Evolutionary conservation across 92 coral and sea anemone species (phyloP).

Genomic region (Pocillopora meandrina): DNA sequence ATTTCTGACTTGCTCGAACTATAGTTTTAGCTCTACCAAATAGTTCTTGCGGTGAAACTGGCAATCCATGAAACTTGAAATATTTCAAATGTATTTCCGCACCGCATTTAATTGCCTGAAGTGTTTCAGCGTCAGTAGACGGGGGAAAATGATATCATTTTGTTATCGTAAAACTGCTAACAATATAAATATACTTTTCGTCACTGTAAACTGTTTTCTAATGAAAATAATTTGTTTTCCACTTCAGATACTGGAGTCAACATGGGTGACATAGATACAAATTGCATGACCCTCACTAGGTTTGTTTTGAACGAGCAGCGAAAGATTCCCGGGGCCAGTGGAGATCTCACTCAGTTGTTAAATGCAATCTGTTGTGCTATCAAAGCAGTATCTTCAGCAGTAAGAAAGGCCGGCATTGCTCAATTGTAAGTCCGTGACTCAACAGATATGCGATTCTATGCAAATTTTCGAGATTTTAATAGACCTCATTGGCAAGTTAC

Average conservation of each 20-base stretch:
- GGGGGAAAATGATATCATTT: too few relatives aligned
- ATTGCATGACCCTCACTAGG: conserved; percentile 90
- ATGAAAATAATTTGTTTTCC: not conserved
- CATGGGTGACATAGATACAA: conserved; percentile 70
- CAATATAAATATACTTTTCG: too few relatives aligned
- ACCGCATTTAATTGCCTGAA: too few relatives aligned
- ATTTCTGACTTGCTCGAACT: too few relatives aligned
- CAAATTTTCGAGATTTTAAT: not conserved
- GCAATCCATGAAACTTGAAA: too few relatives aligned
- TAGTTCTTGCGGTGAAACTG: too few relatives aligned
- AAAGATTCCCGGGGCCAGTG: conserved; percentile 82
- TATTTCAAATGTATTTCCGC: too few relatives aligned
- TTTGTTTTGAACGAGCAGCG: conserved; percentile 92
- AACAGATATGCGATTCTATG: conserved; percentile 3
- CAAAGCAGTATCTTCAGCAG: conserved; percentile 98
- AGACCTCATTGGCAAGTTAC: not conserved
- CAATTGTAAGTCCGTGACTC: conserved; percentile 78
- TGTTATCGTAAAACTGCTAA: too few relatives aligned
- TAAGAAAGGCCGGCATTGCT: conserved; percentile 98
- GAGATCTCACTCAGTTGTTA: conserved; percentile 90
- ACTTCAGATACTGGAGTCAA: conserved; percentile 7
- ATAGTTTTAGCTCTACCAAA: too few relatives aligned
- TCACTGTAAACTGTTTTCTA: not conserved
- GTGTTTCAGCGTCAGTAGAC: too few relatives aligned
- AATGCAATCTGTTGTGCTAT: conserved; percentile 94